These are phyloP conservation scores for Peromyscus leucopus DNA, from an alignment of 2,113 vertebrate species.

Conservation along the genomic window DNA sequence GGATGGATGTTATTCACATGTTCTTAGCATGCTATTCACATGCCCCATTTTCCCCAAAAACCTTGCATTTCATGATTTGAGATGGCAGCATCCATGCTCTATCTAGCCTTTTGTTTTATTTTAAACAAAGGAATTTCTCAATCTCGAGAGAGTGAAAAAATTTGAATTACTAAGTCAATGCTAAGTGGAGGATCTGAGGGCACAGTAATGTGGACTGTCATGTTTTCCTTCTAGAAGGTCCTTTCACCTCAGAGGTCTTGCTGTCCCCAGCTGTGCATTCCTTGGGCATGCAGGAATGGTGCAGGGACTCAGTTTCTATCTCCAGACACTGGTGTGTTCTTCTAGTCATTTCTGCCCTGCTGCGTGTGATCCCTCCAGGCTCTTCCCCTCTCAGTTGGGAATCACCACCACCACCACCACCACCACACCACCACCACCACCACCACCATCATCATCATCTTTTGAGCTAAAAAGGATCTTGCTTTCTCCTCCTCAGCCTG, in stretches of 20 bases:
- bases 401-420: too few species aligned
- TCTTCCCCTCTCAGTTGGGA: not conserved
- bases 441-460: too few species aligned
- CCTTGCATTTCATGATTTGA: not conserved
- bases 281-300: not conserved
- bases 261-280: not conserved
- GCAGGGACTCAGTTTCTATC: not conserved
- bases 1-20: too few species aligned
- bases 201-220: not conserved
- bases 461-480: not conserved
- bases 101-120: not conserved
- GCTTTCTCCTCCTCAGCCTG: not conserved
- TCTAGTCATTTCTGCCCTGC: not conserved
- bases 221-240: not conserved
- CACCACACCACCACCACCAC: too few species aligned
- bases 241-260: not conserved
- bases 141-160: not conserved
- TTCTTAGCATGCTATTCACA: not conserved
- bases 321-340: not conserved
- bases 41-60: not conserved
- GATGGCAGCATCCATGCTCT: not conserved
- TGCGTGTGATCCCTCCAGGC: not conserved
- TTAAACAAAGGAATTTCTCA: slow-evolving; percentile 4
- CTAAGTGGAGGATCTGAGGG: not conserved
- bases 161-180: not conserved